These are phyloP conservation scores for Mus pahari DNA, from an alignment of 2,113 vertebrate species.

Conservation along the genomic window DNA sequence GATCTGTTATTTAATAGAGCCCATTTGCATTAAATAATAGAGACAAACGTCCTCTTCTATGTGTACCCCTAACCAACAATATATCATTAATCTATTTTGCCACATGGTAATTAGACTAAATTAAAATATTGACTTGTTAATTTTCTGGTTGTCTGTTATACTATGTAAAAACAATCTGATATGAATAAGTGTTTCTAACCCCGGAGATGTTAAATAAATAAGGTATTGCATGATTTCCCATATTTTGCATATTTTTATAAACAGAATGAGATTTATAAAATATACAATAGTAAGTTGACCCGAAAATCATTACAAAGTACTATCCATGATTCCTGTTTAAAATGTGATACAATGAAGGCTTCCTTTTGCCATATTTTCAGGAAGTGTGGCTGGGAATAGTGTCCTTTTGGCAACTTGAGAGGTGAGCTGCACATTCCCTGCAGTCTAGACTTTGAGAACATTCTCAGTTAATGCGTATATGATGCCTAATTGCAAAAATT, in stretches of 20 bases:
- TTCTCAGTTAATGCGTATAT: not conserved
- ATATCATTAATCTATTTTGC: not conserved
- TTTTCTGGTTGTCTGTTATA: not conserved
- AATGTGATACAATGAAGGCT: not conserved
- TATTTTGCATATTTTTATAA: not conserved
- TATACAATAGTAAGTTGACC: not conserved
- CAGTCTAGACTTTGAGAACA: not conserved
- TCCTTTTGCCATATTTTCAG: not conserved
- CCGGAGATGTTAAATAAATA: not conserved
- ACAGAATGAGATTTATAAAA: not conserved
- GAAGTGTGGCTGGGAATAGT: rapidly evolving
- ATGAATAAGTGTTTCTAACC: not conserved
- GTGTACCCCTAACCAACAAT: not conserved
- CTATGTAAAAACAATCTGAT: not conserved
- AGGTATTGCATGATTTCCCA: not conserved
- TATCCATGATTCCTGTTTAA: not conserved
- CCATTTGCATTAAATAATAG: not conserved
- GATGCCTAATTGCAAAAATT: not conserved
- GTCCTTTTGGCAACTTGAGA: not conserved
- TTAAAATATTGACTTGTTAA: not conserved
- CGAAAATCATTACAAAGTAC: not conserved
- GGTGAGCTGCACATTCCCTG: no score
- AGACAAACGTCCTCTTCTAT: not conserved
- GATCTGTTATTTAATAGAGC: not conserved
- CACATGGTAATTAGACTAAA: not conserved